phyloP scores from a whole-genome alignment of 2,888 invertebrate species.

The Deilephila porcellus region DNA sequence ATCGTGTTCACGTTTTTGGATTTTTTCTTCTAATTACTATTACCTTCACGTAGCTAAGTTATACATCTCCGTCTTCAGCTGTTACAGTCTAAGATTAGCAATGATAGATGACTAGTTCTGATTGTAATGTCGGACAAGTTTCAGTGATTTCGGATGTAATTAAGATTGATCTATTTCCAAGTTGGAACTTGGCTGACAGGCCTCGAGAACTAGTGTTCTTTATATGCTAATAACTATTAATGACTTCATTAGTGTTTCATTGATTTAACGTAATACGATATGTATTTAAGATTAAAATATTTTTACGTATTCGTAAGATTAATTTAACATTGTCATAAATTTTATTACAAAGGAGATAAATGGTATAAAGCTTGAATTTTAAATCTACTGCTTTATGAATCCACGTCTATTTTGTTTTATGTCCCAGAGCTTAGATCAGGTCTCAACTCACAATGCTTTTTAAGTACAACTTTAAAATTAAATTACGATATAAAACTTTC shows the following conservation, averaged over 20 bases:
- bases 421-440: too few relatives aligned
- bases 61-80: not conserved
- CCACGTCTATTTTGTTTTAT: too few relatives aligned
- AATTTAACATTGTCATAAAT: too few relatives aligned
- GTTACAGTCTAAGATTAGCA: not conserved
- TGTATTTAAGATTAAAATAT: too few relatives aligned
- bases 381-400: too few relatives aligned
- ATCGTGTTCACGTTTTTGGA: too few relatives aligned
- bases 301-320: too few relatives aligned
- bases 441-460: too few relatives aligned
- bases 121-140: not conserved
- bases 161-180: conserved; percentile 1
- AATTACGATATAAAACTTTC: too few relatives aligned
- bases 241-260: not conserved
- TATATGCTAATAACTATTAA: not conserved
- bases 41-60: not conserved
- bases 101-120: not conserved
- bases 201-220: not conserved
- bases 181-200: not conserved
- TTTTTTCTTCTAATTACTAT: not conserved
- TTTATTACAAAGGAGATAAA: too few relatives aligned
- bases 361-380: too few relatives aligned
- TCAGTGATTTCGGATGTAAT: conserved; percentile 3
- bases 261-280: not conserved
- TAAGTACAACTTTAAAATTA: too few relatives aligned